Evolutionary conservation across 2,797 vertebrate genomes (phyloP), one percentile per base, ranked within the genome.

Genomic region (Pangasius mekongensis): DNA sequence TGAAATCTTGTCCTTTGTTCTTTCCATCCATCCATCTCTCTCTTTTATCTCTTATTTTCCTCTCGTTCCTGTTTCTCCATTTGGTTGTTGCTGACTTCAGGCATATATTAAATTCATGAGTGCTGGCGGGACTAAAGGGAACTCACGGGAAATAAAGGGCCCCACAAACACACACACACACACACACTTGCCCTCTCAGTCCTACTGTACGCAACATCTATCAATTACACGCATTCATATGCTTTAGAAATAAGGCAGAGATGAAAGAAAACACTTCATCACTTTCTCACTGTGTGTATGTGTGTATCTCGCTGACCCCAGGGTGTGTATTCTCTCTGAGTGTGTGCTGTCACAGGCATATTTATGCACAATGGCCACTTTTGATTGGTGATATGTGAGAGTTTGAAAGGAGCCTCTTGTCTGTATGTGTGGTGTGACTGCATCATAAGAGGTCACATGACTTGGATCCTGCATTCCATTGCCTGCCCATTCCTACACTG

Each of bases 31-130:
- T 88, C 77, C 39, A 60, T 54, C 66, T 94, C 93, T 87, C 93
- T 93, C 91, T 94, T 92, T 92, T 71, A 56, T 56, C 52, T 56
- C 20, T 43, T 73, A 73, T 85, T 56, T 71, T 77, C 39, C 94
- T 93, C 92, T 91, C 90, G 88, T 88, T 91, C 90, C 93, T 91
- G 90, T 93, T 93, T 93, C 93, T 43, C 62, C 56, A 66, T 87
- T 90, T 82, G 47, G 93, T 93, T 93, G 91, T 93, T 92, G 93
- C 92, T 77, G 90, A 89, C 89, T 90, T 90, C 91, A 91, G 89
- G 89, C 91, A 93, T 88, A 95, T 95, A 94, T 91, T 93, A 92
- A 93, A 95, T 95, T 94, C 94, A 96, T 95, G 93, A 94, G 91
- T 60, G 62, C 87, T 52, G 83, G 77, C 86, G 62, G 64, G 73